Evolutionary conservation across 23 tunicate species (phyloP), one percentile per base, ranked within the genome.

Genomic region (Halocynthia roretzi): DNA sequence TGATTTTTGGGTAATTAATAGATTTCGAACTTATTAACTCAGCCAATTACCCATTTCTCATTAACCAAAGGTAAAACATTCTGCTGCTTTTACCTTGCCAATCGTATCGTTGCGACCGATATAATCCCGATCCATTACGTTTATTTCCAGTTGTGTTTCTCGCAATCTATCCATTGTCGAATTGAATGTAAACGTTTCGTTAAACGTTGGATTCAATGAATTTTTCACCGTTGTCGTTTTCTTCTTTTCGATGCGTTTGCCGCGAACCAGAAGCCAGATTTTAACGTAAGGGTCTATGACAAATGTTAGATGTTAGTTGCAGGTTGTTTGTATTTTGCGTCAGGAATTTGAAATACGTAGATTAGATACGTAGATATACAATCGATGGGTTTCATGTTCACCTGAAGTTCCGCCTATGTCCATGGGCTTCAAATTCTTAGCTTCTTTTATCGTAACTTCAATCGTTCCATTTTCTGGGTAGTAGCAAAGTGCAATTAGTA

Each of bases 81-180:
- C 44, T 31, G 19, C 14, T 19, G 22, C n/a, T 15, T 40, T 68
- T 69, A 93, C 98, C 84, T 93, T 93, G 67, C 98, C 98, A 8
- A 93, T 93, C 10, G 85, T 83, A 80, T 93, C 98, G 77, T 93
- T 93, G n/a, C 98, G 80, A 8, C 98, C 98, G n/a, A 93, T 84
- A 20, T 51, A 8, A 61, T 93, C 98, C 48, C 86, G 70, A 84
- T 93, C 98, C 98, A 93, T 93, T 19, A 93, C 98, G 49, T 82
- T 90, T 9, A 93, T 87, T 71, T 93, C 98, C 17, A 93, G 83
- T 65, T 87, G 93, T n/a, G 81, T 87, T 21, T 93, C 98, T 11
- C 93, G 68, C 80, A 93, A 50, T 56, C 71, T 68, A 19, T 85
- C 83, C 98, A 93, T 93, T 14, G 98, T 94, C 2, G 86, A 80